Percentiles rank a stretch among this genome's conserved stretches.
Conservation (phyloP, 2,113 vertebrate species). For the Tenebrosternarchus preto region DNA sequence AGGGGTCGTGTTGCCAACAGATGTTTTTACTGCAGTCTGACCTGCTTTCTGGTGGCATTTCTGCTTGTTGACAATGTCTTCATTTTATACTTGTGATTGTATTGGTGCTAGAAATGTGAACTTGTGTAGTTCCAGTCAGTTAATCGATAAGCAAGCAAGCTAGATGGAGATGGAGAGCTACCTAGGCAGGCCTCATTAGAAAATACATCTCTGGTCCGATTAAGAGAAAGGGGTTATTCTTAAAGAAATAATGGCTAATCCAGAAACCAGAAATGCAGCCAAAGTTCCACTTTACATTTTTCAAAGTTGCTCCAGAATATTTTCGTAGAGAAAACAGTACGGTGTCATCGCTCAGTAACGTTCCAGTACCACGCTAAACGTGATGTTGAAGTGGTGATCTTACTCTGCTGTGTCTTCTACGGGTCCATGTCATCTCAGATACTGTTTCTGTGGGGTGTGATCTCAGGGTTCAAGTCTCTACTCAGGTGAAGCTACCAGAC, state of each 20-base stretch:
- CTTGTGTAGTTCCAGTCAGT: not conserved
- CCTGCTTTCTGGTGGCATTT: slow-evolving; percentile 36
- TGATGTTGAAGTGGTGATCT: slow-evolving; percentile 39
- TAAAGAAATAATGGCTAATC: not conserved
- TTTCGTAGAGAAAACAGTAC: slow-evolving; percentile 15
- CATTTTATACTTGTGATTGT: slow-evolving; percentile 15
- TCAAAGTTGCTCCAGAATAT: slow-evolving; percentile 34
- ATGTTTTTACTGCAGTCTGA: slow-evolving; percentile 16
- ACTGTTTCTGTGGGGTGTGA: slow-evolving; percentile 22
- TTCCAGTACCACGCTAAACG: slow-evolving; percentile 11
- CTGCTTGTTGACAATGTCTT: slow-evolving; percentile 34
- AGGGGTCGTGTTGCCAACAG: slow-evolving; percentile 5
- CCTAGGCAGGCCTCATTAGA: slow-evolving; percentile 5
- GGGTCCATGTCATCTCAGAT: slow-evolving; percentile 23
- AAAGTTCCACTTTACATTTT: not conserved
- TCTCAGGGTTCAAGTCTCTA: slow-evolving; percentile 30
- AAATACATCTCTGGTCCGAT: not conserved
- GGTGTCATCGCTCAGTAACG: not conserved
- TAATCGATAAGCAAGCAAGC: no score
- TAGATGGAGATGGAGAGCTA: no score
- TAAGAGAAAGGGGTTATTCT: not conserved
- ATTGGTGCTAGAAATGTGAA: not conserved
- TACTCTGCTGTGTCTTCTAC: slow-evolving; percentile 37
- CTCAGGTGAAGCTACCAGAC: not conserved
- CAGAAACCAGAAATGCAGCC: not conserved